phyloP scores from a whole-genome alignment of 2,888 invertebrate genomes.

The Dusona sp. region DNA sequence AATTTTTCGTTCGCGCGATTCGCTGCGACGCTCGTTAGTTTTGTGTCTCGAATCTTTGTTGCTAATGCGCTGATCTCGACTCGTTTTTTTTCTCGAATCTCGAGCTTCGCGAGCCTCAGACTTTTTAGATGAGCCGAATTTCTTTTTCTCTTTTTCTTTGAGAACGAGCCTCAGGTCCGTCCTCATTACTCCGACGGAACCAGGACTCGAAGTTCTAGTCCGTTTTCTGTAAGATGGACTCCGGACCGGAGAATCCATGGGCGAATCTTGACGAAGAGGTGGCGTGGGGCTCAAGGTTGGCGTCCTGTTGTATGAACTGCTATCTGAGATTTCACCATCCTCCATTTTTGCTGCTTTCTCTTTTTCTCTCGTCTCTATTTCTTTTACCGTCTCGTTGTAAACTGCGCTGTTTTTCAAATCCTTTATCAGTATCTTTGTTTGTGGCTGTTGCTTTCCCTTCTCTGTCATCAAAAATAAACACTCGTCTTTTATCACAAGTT shows the following conservation, averaged over 20 bases:
- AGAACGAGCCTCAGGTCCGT: constrained; percentile 79
- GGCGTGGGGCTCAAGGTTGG: constrained; percentile 82
- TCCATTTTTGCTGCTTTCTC: constrained; percentile 88
- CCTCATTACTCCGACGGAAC: constrained; percentile 70
- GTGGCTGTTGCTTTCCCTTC: constrained; percentile 81
- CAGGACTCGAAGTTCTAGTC: constrained; percentile 72
- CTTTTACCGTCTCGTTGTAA: constrained; percentile 88
- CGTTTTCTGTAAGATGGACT: constrained; percentile 73
- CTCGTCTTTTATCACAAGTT: neutral
- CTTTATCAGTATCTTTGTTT: constrained; percentile 88
- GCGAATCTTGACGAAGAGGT: constrained; percentile 61
- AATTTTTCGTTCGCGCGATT: constrained; percentile 63
- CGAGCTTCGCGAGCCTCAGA: constrained; percentile 61
- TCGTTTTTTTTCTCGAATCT: constrained; percentile 37
- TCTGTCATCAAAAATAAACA: constrained; percentile 71
- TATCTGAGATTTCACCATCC: constrained; percentile 87
- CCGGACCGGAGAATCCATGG: constrained; percentile 61
- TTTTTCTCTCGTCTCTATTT: constrained; percentile 88
- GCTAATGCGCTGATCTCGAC: constrained; percentile 4
- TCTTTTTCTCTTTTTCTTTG: constrained; percentile 80
- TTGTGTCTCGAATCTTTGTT: constrained; percentile 51
- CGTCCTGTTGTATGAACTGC: constrained; percentile 76
- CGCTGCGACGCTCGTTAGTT: constrained; percentile 51
- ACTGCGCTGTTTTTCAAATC: constrained; percentile 89
- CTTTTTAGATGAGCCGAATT: constrained; percentile 67